Percentiles rank a stretch among this genome's conserved stretches.
These are phyloP conservation scores for Harpegnathos saltator DNA, from an alignment of 1,140 invertebrate genomes.

Conservation along the genomic window DNA sequence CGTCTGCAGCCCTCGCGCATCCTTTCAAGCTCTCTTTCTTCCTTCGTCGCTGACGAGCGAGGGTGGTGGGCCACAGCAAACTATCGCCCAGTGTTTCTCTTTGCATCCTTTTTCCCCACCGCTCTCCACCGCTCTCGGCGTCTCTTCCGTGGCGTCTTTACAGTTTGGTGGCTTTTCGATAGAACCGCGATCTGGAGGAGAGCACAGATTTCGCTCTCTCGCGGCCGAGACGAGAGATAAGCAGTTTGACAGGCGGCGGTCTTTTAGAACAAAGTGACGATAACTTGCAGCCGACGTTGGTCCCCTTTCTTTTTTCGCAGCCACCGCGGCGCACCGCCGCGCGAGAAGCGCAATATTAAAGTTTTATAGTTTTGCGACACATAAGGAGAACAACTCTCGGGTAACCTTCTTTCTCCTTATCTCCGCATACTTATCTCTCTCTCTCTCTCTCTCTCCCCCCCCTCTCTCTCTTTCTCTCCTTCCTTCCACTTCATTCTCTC, in stretches of 20 bases:
- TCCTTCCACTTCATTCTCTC: no score
- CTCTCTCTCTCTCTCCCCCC: not conserved
- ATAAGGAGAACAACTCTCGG: constrained; percentile 38
- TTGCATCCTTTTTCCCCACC: constrained; percentile 17
- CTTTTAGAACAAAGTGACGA: constrained; percentile 61
- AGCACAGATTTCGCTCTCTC: constrained; percentile 34
- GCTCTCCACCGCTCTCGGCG: not conserved
- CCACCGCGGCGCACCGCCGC: not conserved
- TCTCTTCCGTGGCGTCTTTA: constrained; percentile 4
- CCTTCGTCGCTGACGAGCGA: not conserved
- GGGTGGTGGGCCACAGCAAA: constrained; percentile 40
- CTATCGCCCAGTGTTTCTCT: constrained; percentile 50
- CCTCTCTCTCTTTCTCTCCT: not conserved
- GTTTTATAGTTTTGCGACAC: constrained; percentile 58
- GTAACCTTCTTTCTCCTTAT: not conserved
- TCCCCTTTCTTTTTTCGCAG: constrained; percentile 22
- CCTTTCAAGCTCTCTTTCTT: not conserved
- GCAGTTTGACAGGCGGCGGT: constrained; percentile 60
- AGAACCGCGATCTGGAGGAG: constrained; percentile 24
- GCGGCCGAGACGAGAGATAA: constrained; percentile 53
- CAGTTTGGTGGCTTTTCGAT: constrained; percentile 36
- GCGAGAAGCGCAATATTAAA: constrained; percentile 59
- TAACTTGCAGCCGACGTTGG: constrained; percentile 21
- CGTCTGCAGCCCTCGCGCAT: constrained; percentile 19
- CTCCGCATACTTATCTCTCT: constrained; percentile 59